Percentiles rank a stretch among this genome's conserved stretches.
phyloP scores from a whole-genome alignment of 2,113 vertebrate species.

The Megaleporinus macrocephalus region DNA sequence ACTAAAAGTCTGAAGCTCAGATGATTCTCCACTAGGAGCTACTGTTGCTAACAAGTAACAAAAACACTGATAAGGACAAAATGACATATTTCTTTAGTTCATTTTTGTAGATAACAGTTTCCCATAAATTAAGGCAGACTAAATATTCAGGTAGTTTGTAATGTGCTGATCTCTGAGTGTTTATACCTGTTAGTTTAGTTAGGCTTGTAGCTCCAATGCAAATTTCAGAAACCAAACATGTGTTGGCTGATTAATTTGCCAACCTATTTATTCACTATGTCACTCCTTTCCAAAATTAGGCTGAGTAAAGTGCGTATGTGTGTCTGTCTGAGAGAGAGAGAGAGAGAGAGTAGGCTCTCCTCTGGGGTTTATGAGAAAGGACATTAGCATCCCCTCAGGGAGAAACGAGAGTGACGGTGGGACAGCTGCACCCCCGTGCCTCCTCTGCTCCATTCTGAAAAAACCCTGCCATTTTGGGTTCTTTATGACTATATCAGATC shows the following conservation, averaged over 20 bases:
- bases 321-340: neutral
- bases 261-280: neutral
- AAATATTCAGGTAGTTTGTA: too few relatives aligned
- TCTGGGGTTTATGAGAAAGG: slow-evolving; percentile 19
- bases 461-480: slow-evolving; percentile 19
- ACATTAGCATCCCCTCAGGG: slow-evolving; percentile 17
- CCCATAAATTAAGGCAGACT: too few relatives aligned
- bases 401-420: neutral
- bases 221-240: neutral
- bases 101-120: too few relatives aligned
- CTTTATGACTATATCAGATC: too few relatives aligned
- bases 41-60: too few relatives aligned
- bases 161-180: too few relatives aligned
- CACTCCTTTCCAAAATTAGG: neutral
- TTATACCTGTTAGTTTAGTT: neutral
- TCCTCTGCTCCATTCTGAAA: neutral
- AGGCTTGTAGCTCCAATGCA: neutral
- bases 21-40: too few relatives aligned
- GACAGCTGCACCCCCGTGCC: slow-evolving; percentile 2
- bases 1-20: too few relatives aligned
- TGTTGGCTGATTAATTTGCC: neutral
- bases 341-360: neutral
- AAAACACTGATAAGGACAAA: too few relatives aligned
- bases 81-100: too few relatives aligned
- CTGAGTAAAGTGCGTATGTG: neutral